Conservation (phyloP, 2,888 invertebrate genomes). For the Rhamnusium bicolor region DNA sequence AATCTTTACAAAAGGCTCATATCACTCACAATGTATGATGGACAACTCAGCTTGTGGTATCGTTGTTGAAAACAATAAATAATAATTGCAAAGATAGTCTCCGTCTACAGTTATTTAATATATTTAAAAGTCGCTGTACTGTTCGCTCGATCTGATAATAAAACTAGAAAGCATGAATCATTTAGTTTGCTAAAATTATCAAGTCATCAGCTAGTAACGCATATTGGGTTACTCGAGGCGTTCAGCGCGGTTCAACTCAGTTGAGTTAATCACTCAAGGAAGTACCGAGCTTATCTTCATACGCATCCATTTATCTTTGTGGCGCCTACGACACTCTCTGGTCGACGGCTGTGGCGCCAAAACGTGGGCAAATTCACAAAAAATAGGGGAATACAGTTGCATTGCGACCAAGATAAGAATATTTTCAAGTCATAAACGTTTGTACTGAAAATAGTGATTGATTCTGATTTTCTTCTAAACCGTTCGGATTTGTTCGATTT, state of each 20-base stretch:
- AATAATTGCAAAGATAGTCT: conserved; percentile 34
- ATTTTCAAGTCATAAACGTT: background rate
- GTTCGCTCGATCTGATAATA: conserved; percentile 20
- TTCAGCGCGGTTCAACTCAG: conserved; percentile 27
- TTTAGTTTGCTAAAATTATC: conserved; percentile 52
- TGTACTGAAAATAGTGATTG: too few relatives aligned
- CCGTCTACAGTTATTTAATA: conserved; percentile 39
- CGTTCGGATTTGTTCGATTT: too few relatives aligned
- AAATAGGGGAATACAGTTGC: background rate
- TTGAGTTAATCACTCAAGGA: conserved; percentile 47
- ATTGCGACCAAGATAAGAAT: background rate
- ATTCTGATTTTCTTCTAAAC: too few relatives aligned
- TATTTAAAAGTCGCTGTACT: conserved; percentile 32
- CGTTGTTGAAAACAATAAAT: conserved; percentile 32
- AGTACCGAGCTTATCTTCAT: conserved; percentile 46
- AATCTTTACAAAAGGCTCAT: conserved; percentile 14
- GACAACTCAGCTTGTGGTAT: conserved; percentile 20
- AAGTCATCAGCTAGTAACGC: conserved; percentile 45
- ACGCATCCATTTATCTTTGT: conserved; percentile 41
- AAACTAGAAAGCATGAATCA: conserved; percentile 46
- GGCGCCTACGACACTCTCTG: conserved; percentile 37
- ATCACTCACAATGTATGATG: conserved; percentile 15
- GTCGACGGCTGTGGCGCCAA: background rate
- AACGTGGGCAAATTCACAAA: background rate
- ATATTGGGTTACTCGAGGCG: conserved; percentile 50